Evolutionary conservation across 2,797 vertebrate genomes (phyloP).

Genomic region (Hapalemur alaotrensis): DNA sequence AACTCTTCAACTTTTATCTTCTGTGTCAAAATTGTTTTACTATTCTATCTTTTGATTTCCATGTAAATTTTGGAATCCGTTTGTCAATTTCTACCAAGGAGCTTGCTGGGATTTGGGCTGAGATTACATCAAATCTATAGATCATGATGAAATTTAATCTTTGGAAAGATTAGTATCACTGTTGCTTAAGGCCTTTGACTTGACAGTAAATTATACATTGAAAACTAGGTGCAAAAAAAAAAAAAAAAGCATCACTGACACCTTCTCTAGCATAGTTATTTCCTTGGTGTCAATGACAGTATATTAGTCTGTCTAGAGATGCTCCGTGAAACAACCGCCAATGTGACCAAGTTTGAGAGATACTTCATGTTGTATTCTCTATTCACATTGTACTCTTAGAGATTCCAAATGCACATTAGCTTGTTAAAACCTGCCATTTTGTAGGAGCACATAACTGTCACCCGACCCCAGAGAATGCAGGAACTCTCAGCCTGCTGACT

Average conservation of each 20-base stretch:
- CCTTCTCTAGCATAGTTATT: background rate
- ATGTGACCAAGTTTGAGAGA: background rate
- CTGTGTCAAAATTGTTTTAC: no score
- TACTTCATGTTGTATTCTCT: accelerated
- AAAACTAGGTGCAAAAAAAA: background rate
- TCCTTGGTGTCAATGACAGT: accelerated
- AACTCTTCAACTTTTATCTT: no score
- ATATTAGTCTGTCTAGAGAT: background rate
- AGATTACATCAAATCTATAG: no score
- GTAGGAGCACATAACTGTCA: background rate
- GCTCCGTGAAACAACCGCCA: accelerated
- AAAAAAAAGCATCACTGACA: background rate
- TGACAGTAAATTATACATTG: background rate
- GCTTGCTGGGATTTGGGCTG: no score
- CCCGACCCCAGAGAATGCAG: constrained; percentile 15
- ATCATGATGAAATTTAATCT: background rate
- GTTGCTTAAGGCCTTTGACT: background rate
- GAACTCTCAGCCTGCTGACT: constrained; percentile 55
- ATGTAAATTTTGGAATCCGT: no score
- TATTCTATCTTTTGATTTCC: no score
- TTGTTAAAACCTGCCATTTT: background rate
- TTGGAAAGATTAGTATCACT: background rate
- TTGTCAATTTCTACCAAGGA: no score
- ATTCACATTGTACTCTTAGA: accelerated
- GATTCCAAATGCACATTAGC: background rate